These are phyloP conservation scores for Bombus terrestris DNA, from an alignment of 1,140 invertebrate species.

Conservation along the genomic window DNA sequence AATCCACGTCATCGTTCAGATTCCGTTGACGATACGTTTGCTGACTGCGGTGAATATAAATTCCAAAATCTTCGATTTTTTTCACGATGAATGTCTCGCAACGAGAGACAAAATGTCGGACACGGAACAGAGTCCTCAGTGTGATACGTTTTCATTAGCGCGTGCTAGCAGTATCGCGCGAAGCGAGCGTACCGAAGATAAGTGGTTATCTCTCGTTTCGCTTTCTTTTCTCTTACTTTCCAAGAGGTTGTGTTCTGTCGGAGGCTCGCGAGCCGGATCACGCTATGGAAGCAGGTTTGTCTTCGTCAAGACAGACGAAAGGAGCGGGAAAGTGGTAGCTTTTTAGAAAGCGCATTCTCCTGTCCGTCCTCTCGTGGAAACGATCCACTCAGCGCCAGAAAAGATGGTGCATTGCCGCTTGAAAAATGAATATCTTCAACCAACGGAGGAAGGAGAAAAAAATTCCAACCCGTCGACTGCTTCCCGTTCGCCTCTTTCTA, in stretches of 20 bases:
- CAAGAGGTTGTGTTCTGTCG: neutral
- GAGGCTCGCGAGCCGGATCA: conserved; percentile 8
- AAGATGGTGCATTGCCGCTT: conserved; percentile 62
- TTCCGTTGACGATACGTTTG: too few relatives aligned
- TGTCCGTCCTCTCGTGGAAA: conserved; percentile 50
- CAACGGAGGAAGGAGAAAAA: neutral
- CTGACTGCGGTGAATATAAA: too few relatives aligned
- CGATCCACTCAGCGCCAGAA: conserved; percentile 60
- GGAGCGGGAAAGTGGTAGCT: conserved; percentile 59
- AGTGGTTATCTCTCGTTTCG: conserved; percentile 46
- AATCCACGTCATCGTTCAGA: too few relatives aligned
- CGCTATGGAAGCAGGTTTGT: conserved; percentile 55
- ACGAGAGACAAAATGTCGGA: neutral
- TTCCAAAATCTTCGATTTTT: neutral
- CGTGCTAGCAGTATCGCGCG: neutral
- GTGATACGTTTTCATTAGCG: conserved; percentile 35
- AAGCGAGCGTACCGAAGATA: conserved; percentile 19
- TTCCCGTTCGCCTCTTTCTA: conserved; percentile 4
- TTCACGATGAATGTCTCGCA: too few relatives aligned
- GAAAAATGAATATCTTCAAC: conserved; percentile 64
- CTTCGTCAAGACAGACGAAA: conserved; percentile 66
- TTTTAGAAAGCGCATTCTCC: conserved; percentile 65
- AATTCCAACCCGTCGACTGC: neutral
- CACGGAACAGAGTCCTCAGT: fast-evolving
- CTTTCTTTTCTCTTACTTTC: conserved; percentile 27